Evolutionary conservation across 2,113 vertebrate genomes (phyloP).

Genomic region (Periophthalmodon schlosseri): DNA sequence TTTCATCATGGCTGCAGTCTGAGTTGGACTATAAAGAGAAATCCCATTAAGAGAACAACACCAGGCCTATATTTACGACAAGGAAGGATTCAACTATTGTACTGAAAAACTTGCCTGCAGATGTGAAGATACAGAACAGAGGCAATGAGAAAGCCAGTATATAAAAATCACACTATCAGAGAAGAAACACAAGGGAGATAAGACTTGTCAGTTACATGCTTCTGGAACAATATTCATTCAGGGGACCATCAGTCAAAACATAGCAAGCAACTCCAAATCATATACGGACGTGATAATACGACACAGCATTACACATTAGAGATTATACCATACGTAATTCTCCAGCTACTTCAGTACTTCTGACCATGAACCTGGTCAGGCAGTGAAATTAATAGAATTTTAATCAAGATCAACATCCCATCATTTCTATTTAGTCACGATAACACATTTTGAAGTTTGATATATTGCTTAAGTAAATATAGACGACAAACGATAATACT

Average conservation of each 20-base stretch:
- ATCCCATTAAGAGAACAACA: conserved; percentile 24
- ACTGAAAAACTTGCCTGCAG: conserved; percentile 54
- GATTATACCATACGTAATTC: too few species aligned
- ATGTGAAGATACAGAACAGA: conserved; percentile 45
- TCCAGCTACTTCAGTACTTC: too few species aligned
- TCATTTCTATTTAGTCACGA: too few species aligned
- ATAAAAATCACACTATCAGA: conserved; percentile 13
- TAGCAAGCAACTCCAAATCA: not conserved
- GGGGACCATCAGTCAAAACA: not conserved
- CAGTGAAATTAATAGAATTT: too few species aligned
- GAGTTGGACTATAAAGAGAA: not conserved
- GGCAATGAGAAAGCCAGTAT: conserved; percentile 23
- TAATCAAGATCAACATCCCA: too few species aligned
- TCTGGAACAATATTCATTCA: not conserved
- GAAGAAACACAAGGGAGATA: not conserved
- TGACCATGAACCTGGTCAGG: too few species aligned
- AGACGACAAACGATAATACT: too few species aligned
- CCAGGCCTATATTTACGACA: conserved; percentile 26
- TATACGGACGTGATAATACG: too few species aligned
- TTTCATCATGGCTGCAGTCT: conserved; percentile 16
- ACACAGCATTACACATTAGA: too few species aligned
- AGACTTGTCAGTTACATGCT: not conserved
- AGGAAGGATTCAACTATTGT: conserved; percentile 30
- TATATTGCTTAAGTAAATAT: too few species aligned
- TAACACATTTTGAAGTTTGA: too few species aligned